Percentiles rank a stretch among this genome's conserved stretches.
Conservation (phyloP, 2,113 vertebrate species). For the Hemiscyllium ocellatum region DNA sequence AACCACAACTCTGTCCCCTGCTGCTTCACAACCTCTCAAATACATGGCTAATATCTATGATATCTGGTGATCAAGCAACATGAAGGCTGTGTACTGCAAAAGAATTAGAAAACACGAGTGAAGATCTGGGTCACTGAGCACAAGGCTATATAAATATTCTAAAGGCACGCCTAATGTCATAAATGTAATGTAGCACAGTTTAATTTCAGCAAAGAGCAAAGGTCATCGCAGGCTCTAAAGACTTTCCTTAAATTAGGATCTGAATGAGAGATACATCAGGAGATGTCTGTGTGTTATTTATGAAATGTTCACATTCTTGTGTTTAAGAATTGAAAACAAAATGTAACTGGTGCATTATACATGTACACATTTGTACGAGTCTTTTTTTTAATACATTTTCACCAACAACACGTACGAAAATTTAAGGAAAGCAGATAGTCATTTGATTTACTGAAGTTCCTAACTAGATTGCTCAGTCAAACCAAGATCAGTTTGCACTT, state of each 20-base stretch:
- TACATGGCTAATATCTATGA: neutral
- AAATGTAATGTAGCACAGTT: neutral
- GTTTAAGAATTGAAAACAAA: neutral
- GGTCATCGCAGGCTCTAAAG: neutral
- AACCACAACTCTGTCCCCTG: neutral
- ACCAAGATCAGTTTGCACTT: neutral
- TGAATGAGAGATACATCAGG: neutral
- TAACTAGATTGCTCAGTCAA: neutral
- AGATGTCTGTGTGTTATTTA: neutral
- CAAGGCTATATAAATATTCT: conserved; percentile 43
- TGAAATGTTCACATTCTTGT: neutral
- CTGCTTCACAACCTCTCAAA: neutral
- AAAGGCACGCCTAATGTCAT: conserved; percentile 6
- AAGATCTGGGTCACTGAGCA: conserved; percentile 59
- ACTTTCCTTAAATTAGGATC: neutral
- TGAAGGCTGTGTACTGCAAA: neutral
- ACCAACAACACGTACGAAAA: neutral
- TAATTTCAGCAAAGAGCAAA: neutral
- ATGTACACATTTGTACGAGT: neutral
- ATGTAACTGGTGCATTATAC: neutral
- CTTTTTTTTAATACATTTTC: neutral
- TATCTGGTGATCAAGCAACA: neutral
- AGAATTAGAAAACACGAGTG: conserved; percentile 43
- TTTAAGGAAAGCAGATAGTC: neutral
- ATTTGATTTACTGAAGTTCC: neutral